Evolutionary conservation across 2,888 invertebrate species (phyloP), one percentile per base, ranked within the genome.

Genomic region (Ommatoiulus sabulosus): DNA sequence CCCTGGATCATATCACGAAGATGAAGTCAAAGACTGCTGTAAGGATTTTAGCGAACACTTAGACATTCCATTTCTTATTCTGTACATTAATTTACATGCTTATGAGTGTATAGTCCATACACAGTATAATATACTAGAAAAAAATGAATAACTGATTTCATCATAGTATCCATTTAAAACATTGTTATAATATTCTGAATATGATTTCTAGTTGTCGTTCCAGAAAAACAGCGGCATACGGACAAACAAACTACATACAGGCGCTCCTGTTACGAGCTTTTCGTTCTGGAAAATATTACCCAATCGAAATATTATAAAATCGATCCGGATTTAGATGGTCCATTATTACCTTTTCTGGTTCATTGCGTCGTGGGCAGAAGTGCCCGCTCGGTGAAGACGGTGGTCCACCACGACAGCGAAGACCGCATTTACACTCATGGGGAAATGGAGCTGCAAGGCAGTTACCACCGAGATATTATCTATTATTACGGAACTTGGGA

Each of bases 1-100:
- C 89, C 91, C 91, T 2, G 91, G 91, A 57, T 91, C 91, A 89
- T 91, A 91, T 88, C 90, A 91, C 44, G 91, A 91, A 90, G 91
- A 91, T 88, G 91, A 91, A 87, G 90, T 89, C 15, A 90, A 90
- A 87, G 84, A 89, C 20, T 90, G 90, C 72, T 90, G 90, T 57
- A 88, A 89, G 88, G 3, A 86, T 44, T 52, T 35, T 80, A 35
- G 10, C 35, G 35, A 35, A 35, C 35, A 35, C 35, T 48, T 48
- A 48, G 8, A 48, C 48, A 3, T 48, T 48, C 12, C 48, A 2
- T 7, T 48, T 12, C 8, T 48, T 48, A 10, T 48, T 0, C 7
- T 7, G 6, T 48, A 48, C 48, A 48, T 48, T 48, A 48, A 48
- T 48, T 48, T 12, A 48, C 48, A 48, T 35, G 48, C 35, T 0